A percentile compares a stretch with the other conserved stretches of the same genome.
Evolutionary conservation across 2,888 invertebrate genomes (phyloP).

Genomic region (Altica lythri): DNA sequence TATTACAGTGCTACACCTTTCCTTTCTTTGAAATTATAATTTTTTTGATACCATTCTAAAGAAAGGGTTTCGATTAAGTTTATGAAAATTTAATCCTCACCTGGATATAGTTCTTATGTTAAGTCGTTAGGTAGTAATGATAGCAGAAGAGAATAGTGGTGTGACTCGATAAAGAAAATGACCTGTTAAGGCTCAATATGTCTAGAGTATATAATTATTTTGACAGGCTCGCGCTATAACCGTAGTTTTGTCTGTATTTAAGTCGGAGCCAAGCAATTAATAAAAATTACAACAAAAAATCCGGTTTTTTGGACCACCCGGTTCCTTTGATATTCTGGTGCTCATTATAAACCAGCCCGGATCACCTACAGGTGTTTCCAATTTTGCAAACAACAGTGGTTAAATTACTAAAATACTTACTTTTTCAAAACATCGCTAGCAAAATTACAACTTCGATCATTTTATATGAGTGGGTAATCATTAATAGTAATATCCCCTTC

Average conservation of each 20-base stretch:
- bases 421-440: conserved; percentile 2
- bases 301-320: conserved; percentile 31
- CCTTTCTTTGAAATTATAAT: no score
- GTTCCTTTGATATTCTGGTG: conserved; percentile 29
- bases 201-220: conserved; percentile 27
- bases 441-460: no score
- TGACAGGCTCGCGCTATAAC: conserved; percentile 29
- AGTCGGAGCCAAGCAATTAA: conserved; percentile 25
- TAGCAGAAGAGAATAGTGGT: conserved; percentile 7
- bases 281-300: conserved; percentile 33
- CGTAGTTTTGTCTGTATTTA: conserved; percentile 30
- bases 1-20: no score
- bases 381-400: conserved; percentile 28
- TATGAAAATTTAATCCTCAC: no score
- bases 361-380: conserved; percentile 33
- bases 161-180: conserved; percentile 26
- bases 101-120: no score
- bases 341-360: conserved; percentile 28
- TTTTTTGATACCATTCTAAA: no score
- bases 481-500: no score
- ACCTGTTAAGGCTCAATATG: conserved; percentile 28
- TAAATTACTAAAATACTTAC: conserved; percentile 28
- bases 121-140: no score
- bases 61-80: no score
- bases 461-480: no score